Base-by-base conservation (phyloP, 2,888 invertebrate genomes). In the Phyto melanocephala region DNA sequence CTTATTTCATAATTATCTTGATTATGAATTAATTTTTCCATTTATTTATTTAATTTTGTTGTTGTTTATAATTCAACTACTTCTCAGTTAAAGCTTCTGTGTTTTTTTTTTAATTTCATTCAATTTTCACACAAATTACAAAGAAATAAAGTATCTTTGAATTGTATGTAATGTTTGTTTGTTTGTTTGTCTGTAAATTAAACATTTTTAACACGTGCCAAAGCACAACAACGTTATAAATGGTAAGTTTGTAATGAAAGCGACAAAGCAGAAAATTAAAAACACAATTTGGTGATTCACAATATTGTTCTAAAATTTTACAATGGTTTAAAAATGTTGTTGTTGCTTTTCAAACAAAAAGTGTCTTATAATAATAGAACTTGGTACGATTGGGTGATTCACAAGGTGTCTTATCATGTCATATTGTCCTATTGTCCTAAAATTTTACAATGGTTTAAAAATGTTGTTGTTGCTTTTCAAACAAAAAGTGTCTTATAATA, bases 191-290 rank as follows among this genome's bases (percentile, higher is more conserved):
- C 11, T 20, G 4, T 13, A 35, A 1, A 4, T 13, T 24, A 15
- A 13, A 62, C 13, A 15, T 60, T 77, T n/a, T 60, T 17, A 42
- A 54, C 68, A 68, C 76, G 76, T 77, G 76, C 76, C n/a, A 42
- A 60, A 60, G 13, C 17, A 11, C 24, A 28, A 15, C 28, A n/a
- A 11, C 4, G 1, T 35, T 42, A 28, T 20, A 28, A 13, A 20
- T 10, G 2, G 20, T 10, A 33, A 8, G 11, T 40, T 13, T 42
- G 4, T 7, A 68, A 50, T 76, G 7, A 54, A 52, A 35, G 52
- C 52, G 60, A 62, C 42, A 35, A 52, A 24, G 24, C 68, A 28
- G 6, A 28, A 28, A 28, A 28, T 28, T 28, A 6, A 28, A 28
- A 28, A 28, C 6, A 28, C 3, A n/a, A n/a, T n/a, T n/a, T n/a